Base-by-base conservation (phyloP, 1,140 invertebrate species). In the Bicyclus anynana region DNA sequence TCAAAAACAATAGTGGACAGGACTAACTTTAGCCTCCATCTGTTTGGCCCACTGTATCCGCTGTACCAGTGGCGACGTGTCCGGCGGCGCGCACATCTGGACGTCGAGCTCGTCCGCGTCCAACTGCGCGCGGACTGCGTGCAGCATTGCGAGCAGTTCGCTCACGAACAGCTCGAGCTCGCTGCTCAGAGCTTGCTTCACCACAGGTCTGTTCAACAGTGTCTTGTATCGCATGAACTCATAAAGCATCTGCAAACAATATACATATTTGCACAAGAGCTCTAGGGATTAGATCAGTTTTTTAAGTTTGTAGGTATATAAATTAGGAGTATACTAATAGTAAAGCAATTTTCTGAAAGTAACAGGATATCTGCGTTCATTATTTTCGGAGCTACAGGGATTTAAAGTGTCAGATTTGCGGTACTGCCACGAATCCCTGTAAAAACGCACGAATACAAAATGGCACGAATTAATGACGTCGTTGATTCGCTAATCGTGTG, bases 151-250 rank as follows among this genome's bases (percentile, higher is more conserved):
- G 10, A 91, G 89, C n/a, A 97, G 85, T 14, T 94, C 93, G n/a
- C 93, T 92, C n/a, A 98, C 88, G 18, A 98, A 91, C 18, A 94
- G 91, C 77, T 98, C 95, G 6, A 97, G 90, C 82, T 98, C 97
- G 9, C 92, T 92, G 37, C 92, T 91, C 29, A 99, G 90, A 33
- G 91, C 81, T 5, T 90, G 87, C 13, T 93, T 83, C 0, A 91
- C 89, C 0, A 89, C 84, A 0, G 92, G 88, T n/a, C 91, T 61
- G 44, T 89, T 88, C 53, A 92, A 90, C 0, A 91, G 72, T 0
- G 89, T 77, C 53, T 90, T 89, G 69, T 92, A 91, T 49, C 90
- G 86, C 35, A 77, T 77, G 70, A 91, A 89, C 75, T 91, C 78
- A 74, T 91, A 78, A 42, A 91, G 61, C 74, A 87, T 89, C 87